Base-by-base conservation (phyloP, 2,888 invertebrate genomes). In the Chrysolina oricalcia region DNA sequence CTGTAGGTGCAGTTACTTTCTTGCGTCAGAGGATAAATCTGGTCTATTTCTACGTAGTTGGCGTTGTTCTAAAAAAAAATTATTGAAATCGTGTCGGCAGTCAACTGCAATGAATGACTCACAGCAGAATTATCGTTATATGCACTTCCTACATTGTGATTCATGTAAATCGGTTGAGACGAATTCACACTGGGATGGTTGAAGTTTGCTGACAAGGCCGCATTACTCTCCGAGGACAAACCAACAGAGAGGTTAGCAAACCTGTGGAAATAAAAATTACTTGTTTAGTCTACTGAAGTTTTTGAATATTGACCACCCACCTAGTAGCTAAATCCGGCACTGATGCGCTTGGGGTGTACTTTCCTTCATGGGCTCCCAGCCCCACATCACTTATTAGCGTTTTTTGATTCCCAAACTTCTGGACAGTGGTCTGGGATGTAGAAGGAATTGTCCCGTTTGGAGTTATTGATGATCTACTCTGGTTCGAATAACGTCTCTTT, bases 321-420 rank as follows among this genome's bases (percentile, higher is more conserved):
- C 91, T 90, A 80, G 91, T 91, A 13, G 91, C 91, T 79, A 92
- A 86, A 84, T 92, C 91, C 66, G 92, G 91, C 75, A 92, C 91
- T n/a, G 92, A 92, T 80, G 90, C 90, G 86, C 91, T 95, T 1
- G 95, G 95, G 50, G 95, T 95, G 86, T 95, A 95, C 88, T 95
- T 95, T 80, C 95, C 95, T 85, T 95, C 94, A 87, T 95, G 95
- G 67, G 94, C 94, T 77, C 94, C 93, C 85, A 94, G 90, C 35
- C 94, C 94, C 4, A 92, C 90, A 40, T 92, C 90, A 83, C 92
- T 92, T 77, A 91, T 90, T 43, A 91, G 90, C 0, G 91, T 90
- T 86, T 94, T 94, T 73, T 93, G 93, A 87, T 94, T 94, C 41
- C 94, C 94, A 89, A 95, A 95, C 87, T 94, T 95, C 86, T 94